Evolutionary conservation across 1,140 invertebrate genomes (phyloP).

Genomic region (Zaprionus africanus): DNA sequence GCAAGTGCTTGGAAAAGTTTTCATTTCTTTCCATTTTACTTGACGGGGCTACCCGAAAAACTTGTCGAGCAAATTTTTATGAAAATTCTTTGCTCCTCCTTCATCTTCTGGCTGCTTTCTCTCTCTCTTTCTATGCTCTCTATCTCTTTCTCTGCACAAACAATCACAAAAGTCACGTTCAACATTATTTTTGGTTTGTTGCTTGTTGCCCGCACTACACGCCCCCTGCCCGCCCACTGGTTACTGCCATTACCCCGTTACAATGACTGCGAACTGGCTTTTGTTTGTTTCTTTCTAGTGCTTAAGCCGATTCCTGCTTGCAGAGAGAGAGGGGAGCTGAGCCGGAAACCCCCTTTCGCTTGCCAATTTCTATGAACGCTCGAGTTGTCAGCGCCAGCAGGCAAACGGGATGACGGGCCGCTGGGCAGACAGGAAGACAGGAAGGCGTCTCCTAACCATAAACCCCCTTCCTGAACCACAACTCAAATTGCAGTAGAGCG

Average conservation of each 20-base stretch:
- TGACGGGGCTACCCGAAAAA: constrained; percentile 56
- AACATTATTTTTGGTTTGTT: constrained; percentile 83
- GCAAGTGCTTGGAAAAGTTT: constrained; percentile 58
- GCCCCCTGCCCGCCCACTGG: not conserved
- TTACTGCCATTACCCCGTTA: constrained; percentile 44
- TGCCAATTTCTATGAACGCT: constrained; percentile 74
- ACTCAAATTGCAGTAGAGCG: constrained; percentile 70
- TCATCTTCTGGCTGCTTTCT: constrained; percentile 7
- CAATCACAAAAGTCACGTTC: constrained; percentile 83
- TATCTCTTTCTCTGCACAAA: constrained; percentile 46
- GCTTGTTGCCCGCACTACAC: constrained; percentile 60
- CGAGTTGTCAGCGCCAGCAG: constrained; percentile 65
- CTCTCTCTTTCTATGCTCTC: not conserved
- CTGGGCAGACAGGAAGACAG: constrained; percentile 12
- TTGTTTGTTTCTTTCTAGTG: constrained; percentile 77
- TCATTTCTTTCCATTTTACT: constrained; percentile 71
- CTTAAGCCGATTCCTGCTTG: constrained; percentile 71
- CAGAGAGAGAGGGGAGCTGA: not conserved
- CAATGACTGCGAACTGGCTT: constrained; percentile 74
- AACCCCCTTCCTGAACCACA: constrained; percentile 42
- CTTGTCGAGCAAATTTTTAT: constrained; percentile 78
- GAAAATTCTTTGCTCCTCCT: constrained; percentile 67
- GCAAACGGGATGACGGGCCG: not conserved
- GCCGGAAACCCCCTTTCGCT: not conserved
- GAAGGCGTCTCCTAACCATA: constrained; percentile 11